These are phyloP conservation scores for Chlorodrepanis virens DNA, from an alignment of 2,113 vertebrate species.

Conservation along the genomic window DNA sequence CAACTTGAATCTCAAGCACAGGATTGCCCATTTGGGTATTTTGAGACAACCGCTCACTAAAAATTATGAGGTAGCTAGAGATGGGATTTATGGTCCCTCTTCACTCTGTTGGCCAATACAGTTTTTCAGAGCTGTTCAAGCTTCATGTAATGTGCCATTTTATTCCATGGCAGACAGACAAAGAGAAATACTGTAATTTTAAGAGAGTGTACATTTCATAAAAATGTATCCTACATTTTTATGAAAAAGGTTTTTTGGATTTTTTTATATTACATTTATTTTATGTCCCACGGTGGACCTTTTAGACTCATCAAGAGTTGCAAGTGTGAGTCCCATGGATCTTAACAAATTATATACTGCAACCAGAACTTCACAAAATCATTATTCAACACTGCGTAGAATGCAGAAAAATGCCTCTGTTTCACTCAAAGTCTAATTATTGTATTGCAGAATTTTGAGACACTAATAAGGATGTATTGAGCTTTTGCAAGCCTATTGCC, in stretches of 20 bases:
- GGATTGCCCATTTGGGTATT: not conserved
- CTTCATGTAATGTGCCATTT: not conserved
- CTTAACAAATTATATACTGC: not conserved
- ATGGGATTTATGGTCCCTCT: not conserved
- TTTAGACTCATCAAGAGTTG: not conserved
- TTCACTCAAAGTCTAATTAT: conserved; percentile 20
- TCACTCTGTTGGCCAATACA: not conserved
- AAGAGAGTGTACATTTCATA: not conserved
- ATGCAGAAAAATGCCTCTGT: not conserved
- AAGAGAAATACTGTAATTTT: not conserved
- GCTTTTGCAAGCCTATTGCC: not conserved
- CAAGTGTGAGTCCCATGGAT: not conserved
- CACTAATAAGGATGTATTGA: not conserved
- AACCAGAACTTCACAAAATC: not conserved
- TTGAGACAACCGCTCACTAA: not conserved
- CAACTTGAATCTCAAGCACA: not conserved
- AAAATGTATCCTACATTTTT: not conserved
- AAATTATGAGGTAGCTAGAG: not conserved
- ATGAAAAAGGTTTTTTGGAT: not conserved
- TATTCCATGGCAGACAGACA: not conserved
- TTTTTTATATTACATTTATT: not conserved
- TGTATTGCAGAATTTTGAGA: not conserved
- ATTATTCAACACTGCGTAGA: not conserved
- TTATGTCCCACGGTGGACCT: not conserved
- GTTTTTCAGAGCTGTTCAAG: not conserved